Percentiles rank a stretch among this genome's conserved stretches.
Evolutionary conservation across 1,140 invertebrate species (phyloP).

Genomic region (Calycopis cecrops): DNA sequence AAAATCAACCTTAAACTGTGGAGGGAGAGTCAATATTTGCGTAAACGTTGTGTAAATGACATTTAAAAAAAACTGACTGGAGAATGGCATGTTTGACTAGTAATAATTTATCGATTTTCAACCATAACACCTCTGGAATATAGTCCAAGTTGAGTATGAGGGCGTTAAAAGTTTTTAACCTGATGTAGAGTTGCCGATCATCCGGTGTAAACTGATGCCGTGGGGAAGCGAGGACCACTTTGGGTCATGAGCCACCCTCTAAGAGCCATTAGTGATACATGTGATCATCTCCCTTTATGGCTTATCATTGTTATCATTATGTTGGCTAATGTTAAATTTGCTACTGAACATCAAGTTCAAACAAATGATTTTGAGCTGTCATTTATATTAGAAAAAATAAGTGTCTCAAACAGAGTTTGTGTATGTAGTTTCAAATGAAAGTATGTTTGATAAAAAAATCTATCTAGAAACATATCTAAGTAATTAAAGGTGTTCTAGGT

Average conservation of each 20-base stretch:
- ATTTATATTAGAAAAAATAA: too few relatives aligned
- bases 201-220: constrained; percentile 68
- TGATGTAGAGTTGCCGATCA: constrained; percentile 51
- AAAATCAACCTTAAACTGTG: constrained; percentile 14
- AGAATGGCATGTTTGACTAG: constrained; percentile 13
- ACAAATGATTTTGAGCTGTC: too few relatives aligned
- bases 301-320: neutral
- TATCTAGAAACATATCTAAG: too few relatives aligned
- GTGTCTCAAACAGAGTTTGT: too few relatives aligned
- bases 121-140: constrained; percentile 24
- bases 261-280: constrained; percentile 8
- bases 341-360: too few relatives aligned
- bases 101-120: constrained; percentile 1
- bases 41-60: constrained; percentile 5
- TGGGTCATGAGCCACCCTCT: constrained; percentile 39
- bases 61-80: constrained; percentile 16
- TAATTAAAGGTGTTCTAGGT: too few relatives aligned
- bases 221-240: constrained; percentile 58
- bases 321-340: too few relatives aligned
- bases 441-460: too few relatives aligned
- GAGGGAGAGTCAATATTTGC: constrained; percentile 5
- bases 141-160: constrained; percentile 15
- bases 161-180: constrained; percentile 35
- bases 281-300: neutral
- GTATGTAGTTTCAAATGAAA: too few relatives aligned